Evolutionary conservation across 2,113 vertebrate species (phyloP).

Genomic region (Phrynosoma blainvillii): DNA sequence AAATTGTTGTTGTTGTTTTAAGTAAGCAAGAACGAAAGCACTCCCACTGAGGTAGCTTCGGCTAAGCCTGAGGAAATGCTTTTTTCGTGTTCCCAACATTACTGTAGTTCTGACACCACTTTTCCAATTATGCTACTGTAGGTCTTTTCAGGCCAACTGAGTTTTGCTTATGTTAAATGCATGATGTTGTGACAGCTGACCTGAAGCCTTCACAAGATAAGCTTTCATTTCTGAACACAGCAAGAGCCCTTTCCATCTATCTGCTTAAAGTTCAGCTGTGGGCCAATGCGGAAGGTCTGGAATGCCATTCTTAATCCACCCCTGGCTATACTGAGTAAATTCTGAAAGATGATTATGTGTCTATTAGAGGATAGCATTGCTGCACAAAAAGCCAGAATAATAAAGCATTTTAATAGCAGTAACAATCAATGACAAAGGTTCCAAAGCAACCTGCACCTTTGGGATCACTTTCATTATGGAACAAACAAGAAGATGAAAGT

Average conservation of each 20-base stretch:
- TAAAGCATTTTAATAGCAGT: conserved; percentile 18
- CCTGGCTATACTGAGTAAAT: background rate
- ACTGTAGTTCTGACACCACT: fast-evolving
- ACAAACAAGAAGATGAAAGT: conserved; percentile 36
- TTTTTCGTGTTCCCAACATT: conserved; percentile 5
- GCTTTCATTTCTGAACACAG: background rate
- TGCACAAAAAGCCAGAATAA: background rate
- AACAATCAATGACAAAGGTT: conserved; percentile 47
- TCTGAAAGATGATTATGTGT: background rate
- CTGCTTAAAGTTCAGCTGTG: background rate
- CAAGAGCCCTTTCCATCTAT: fast-evolving
- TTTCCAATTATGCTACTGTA: background rate
- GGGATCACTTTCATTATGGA: conserved; percentile 36
- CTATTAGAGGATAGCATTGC: fast-evolving
- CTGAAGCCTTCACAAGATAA: conserved; percentile 9
- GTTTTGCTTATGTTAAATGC: conserved; percentile 10
- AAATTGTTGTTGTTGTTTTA: background rate
- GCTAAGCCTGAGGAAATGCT: background rate
- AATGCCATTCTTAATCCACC: conserved; percentile 23
- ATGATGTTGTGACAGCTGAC: background rate
- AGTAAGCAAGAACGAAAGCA: background rate
- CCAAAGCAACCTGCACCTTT: conserved; percentile 38
- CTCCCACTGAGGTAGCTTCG: conserved; percentile 33
- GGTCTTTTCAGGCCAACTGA: conserved; percentile 17
- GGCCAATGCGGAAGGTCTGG: background rate